Base-by-base conservation (phyloP, 2,113 vertebrate genomes). In the Hippopotamus amphibius region DNA sequence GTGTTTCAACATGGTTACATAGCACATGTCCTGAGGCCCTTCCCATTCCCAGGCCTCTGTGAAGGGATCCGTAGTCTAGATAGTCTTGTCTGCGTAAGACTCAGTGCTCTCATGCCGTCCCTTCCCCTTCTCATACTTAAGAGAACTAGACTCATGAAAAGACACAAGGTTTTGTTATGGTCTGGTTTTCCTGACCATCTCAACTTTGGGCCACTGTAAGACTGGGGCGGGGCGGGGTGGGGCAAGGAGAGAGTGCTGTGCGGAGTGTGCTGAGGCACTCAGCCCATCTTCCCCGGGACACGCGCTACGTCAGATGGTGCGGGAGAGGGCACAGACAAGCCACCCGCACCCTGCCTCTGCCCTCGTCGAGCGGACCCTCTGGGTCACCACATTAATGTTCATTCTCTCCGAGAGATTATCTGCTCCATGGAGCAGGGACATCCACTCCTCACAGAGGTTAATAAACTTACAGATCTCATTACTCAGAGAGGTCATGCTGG, bases 401-500 rank as follows among this genome's bases (percentile, higher is more conserved):
- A 43, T 68, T 83, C 57, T 88, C 68, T 96, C 41, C 50, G 12
- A 46, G 33, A 86, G 96, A 95, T 97, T 86, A 97, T 63, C 82
- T 0, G 95, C 97, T 96, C 80, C 48, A 2, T 55, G 85, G 63
- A 98, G 96, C 95, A 94, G 90, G 68, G 48, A 93, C 81, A 92
- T 76, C 74, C 43, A 81, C 94, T 95, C 80, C 94, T 76, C 79
- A 69, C 79, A 66, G 95, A 93, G 97, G 94, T 84, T 96, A 93
- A 97, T 92, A 95, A 95, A 98, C 94, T 71, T 41, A 84, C 69
- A 94, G 80, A 97, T 94, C 93, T 96, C 94, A 97, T 92, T 88
- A 93, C 84, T 94, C 93, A 41, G 16, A 92, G 93, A 94, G 85
- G 96, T 88, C 69, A 6, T 13, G 46, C 79, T 33, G 84, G 87